These are phyloP conservation scores for Anneissia japonica DNA, from an alignment of 35 echinoderm and acorn worm species.

Conservation along the genomic window DNA sequence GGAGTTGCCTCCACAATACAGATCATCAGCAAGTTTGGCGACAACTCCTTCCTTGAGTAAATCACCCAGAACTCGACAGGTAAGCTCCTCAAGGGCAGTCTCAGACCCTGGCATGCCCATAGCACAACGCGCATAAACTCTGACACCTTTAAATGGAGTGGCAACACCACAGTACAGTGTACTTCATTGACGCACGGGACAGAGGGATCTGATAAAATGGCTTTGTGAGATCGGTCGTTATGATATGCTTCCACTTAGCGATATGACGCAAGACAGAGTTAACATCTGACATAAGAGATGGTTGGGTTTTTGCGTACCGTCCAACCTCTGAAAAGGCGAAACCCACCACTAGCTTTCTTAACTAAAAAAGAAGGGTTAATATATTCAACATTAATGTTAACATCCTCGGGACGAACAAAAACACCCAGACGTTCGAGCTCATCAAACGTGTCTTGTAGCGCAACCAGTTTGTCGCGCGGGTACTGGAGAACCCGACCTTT, in stretches of 20 bases:
- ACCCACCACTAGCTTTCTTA: conserved; percentile 34
- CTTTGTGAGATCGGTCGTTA: conserved; percentile 49
- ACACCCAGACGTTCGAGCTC: conserved; percentile 38
- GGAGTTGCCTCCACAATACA: conserved; percentile 35
- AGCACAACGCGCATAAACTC: conserved; percentile 28
- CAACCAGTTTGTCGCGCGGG: conserved; percentile 37
- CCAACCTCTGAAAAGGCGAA: conserved; percentile 39
- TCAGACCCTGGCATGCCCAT: conserved; percentile 63
- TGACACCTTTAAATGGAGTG: conserved; percentile 23
- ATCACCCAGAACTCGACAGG: conserved; percentile 32
- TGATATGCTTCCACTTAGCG: conserved; percentile 45
- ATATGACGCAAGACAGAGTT: conserved; percentile 42
- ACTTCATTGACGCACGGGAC: not conserved
- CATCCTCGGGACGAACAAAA: conserved; percentile 42
- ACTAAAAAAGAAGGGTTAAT: conserved; percentile 50
- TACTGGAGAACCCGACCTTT: conserved; percentile 30
- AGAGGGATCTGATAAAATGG: conserved; percentile 59
- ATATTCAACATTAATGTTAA: conserved; percentile 34
- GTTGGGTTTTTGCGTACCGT: conserved; percentile 50
- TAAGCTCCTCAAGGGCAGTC: conserved; percentile 50
- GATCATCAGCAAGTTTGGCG: conserved; percentile 54
- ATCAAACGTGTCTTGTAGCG: conserved; percentile 45
- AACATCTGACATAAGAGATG: conserved; percentile 55
- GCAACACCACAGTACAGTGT: conserved; percentile 34
- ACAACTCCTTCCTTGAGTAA: not conserved